These are phyloP conservation scores for Aeoliscus strigatus DNA, from an alignment of 2,797 vertebrate species.

Conservation along the genomic window DNA sequence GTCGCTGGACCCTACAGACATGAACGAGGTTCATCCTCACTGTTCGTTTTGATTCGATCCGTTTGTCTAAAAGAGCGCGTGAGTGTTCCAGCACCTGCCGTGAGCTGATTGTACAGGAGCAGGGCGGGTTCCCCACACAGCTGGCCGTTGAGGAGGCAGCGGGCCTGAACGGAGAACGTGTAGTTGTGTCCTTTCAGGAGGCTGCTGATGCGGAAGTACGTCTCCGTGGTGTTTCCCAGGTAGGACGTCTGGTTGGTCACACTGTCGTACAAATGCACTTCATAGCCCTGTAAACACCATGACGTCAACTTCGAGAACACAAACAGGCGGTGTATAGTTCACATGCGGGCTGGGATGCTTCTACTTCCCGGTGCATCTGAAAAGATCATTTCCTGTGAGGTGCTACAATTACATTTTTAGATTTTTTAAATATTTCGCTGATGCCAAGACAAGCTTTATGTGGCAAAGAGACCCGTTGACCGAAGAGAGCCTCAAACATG, in stretches of 20 bases:
- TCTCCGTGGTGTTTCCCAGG: constrained; percentile 94
- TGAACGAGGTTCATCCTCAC: too few relatives aligned
- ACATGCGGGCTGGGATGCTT: background rate
- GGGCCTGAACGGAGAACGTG: constrained; percentile 89
- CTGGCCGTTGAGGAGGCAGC: constrained; percentile 84
- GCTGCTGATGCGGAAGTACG: constrained; percentile 87
- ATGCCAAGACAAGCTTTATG: too few relatives aligned
- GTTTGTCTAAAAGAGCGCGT: too few relatives aligned
- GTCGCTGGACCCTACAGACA: constrained; percentile 61
- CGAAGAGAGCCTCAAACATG: too few relatives aligned
- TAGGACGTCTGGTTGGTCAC: constrained; percentile 79
- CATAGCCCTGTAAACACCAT: constrained; percentile 80
- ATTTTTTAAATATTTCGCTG: too few relatives aligned
- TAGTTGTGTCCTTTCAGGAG: constrained; percentile 91
- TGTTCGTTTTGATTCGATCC: too few relatives aligned
- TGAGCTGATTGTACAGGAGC: constrained; percentile 83
- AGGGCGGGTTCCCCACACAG: constrained; percentile 89
- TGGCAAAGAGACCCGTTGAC: too few relatives aligned
- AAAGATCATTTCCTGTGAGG: too few relatives aligned
- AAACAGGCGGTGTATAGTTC: too few relatives aligned
- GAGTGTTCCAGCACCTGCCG: constrained; percentile 58
- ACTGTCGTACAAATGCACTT: constrained; percentile 88
- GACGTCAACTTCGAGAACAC: background rate
- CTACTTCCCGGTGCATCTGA: too few relatives aligned
- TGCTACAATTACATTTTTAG: too few relatives aligned